These are phyloP conservation scores for Parazoanthus darwini DNA, from an alignment of 92 coral and sea anemone genomes.

Conservation along the genomic window DNA sequence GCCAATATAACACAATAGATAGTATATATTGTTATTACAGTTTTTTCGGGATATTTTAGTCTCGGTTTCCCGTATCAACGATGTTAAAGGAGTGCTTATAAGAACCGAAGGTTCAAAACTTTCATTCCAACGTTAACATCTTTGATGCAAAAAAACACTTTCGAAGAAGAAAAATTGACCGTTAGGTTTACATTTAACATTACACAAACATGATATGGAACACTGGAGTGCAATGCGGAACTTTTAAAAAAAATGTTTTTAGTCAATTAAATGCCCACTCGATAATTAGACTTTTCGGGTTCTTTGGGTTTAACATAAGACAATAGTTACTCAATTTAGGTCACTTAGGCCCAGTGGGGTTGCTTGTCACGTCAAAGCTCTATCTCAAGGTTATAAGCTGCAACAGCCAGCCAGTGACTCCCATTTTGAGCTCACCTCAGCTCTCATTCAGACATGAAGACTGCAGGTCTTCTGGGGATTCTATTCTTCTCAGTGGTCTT, in stretches of 20 bases:
- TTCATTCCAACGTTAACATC: too few relatives aligned
- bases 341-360: not conserved
- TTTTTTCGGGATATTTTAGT: not conserved
- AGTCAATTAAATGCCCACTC: too few relatives aligned
- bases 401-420: not conserved
- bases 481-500: not conserved
- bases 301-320: not conserved
- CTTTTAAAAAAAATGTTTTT: too few relatives aligned
- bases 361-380: not conserved
- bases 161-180: too few relatives aligned
- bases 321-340: not conserved
- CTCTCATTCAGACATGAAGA: not conserved
- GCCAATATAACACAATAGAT: not conserved
- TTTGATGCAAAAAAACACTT: not conserved
- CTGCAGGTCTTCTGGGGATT: not conserved
- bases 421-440: not conserved
- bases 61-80: not conserved
- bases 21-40: not conserved
- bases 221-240: not conserved
- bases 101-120: not conserved
- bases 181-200: too few relatives aligned
- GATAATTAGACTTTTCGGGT: not conserved
- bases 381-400: not conserved
- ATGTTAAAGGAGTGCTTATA: too few relatives aligned
- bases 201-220: not conserved